These are phyloP conservation scores for Apistogramma diplotaenia DNA, from an alignment of 2,113 vertebrate species.

Conservation along the genomic window DNA sequence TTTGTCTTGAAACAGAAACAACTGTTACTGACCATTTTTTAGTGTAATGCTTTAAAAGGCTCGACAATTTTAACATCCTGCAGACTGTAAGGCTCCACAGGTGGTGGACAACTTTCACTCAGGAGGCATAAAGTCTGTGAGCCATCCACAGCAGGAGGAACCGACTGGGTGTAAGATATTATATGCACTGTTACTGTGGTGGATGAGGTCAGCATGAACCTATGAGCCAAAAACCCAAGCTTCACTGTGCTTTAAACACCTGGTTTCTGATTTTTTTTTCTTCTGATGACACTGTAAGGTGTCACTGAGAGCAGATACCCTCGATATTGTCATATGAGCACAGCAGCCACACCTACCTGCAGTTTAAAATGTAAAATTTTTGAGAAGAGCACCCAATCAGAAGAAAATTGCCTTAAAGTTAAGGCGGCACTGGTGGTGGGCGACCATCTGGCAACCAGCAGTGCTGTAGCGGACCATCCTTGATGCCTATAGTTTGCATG, in stretches of 20 bases:
- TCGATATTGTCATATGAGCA: too few species aligned
- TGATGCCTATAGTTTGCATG: not conserved
- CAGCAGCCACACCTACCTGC: too few species aligned
- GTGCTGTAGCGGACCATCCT: rapidly evolving
- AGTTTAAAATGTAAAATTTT: too few species aligned
- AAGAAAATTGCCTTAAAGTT: not conserved
- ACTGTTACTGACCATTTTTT: not conserved
- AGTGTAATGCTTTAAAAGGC: not conserved
- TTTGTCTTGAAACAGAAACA: not conserved
- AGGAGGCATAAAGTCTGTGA: not conserved
- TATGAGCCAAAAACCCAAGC: not conserved
- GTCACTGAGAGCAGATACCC: not conserved
- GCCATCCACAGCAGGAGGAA: not conserved
- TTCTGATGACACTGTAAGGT: not conserved
- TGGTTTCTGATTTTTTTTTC: not conserved
- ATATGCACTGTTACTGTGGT: not conserved
- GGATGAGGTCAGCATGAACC: not conserved
- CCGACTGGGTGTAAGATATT: not conserved
- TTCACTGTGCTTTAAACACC: not conserved
- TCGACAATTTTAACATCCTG: not conserved
- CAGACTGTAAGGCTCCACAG: not conserved
- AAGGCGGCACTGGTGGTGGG: too few species aligned
- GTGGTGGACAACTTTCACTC: not conserved
- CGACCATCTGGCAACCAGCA: not conserved
- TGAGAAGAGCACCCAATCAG: not conserved